Conservation (phyloP, 1,140 invertebrate species). For the Heliconius himera region DNA sequence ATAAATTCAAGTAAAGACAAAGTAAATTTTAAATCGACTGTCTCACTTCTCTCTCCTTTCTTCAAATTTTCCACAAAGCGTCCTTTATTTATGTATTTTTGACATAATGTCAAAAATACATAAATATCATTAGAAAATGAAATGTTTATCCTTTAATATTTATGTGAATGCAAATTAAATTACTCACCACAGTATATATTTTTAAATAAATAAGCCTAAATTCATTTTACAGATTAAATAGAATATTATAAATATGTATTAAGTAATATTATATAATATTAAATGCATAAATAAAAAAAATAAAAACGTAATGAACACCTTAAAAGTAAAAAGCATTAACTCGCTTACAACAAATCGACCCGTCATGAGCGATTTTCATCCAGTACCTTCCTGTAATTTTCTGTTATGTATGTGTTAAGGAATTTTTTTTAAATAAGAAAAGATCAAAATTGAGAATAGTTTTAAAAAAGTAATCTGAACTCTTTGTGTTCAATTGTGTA, state of each 20-base stretch:
- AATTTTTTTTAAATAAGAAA: not conserved
- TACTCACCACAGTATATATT: no score
- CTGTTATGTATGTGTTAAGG: conserved; percentile 29
- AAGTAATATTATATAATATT: not conserved
- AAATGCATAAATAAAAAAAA: not conserved
- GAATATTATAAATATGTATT: not conserved
- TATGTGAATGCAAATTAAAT: no score
- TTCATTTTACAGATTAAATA: not conserved
- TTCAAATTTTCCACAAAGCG: not conserved
- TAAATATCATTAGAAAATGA: not conserved
- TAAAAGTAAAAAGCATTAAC: not conserved
- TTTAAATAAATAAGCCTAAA: not conserved
- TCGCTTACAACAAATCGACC: conserved; percentile 15
- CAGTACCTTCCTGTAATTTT: conserved; percentile 27
- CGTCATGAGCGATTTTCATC: conserved; percentile 22
- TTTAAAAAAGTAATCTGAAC: no score
- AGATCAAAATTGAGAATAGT: no score
- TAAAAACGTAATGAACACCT: not conserved
- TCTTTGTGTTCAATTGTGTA: no score
- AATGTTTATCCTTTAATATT: not conserved
- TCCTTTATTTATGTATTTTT: not conserved
- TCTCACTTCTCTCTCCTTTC: conserved; percentile 3
- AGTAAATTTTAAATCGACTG: not conserved
- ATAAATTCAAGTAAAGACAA: no score
- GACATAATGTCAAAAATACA: no score